Conservation (phyloP, 1,140 invertebrate genomes). For the Popillia japonica region DNA sequence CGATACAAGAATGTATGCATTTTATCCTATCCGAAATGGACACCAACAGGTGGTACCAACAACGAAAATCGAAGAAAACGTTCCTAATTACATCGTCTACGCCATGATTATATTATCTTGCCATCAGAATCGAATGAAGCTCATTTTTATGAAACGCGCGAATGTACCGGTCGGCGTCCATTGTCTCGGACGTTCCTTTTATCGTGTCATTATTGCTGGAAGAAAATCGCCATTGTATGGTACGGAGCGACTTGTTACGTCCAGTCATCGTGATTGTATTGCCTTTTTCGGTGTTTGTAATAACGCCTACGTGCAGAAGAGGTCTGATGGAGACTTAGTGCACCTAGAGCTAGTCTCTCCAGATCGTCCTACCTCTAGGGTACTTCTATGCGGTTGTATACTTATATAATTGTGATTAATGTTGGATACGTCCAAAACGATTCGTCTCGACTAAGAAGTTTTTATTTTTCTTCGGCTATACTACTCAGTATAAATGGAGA, state of each 20-base stretch:
- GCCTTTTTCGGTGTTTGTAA: slow-evolving; percentile 4
- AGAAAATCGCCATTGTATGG: slow-evolving; percentile 4
- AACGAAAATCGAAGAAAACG: too few species aligned
- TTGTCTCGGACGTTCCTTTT: slow-evolving; percentile 9
- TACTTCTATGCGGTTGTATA: not conserved
- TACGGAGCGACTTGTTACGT: slow-evolving; percentile 24
- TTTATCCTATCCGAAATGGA: too few species aligned
- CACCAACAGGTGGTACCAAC: too few species aligned
- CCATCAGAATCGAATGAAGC: not conserved
- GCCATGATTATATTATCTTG: not conserved
- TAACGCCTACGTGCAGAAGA: not conserved
- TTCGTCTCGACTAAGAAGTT: too few species aligned
- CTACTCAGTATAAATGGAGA: too few species aligned
- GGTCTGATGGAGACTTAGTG: not conserved
- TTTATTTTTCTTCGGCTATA: too few species aligned
- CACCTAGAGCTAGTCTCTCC: not conserved
- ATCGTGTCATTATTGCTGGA: not conserved
- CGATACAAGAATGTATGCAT: too few species aligned
- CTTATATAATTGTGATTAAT: not conserved
- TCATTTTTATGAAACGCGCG: not conserved
- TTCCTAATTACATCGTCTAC: too few species aligned
- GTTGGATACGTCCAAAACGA: not conserved
- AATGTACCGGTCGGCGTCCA: slow-evolving; percentile 1
- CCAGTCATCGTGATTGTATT: not conserved
- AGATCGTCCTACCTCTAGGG: not conserved